Evolutionary conservation across 2,888 invertebrate genomes (phyloP), one percentile per base, ranked within the genome.

Genomic region (Drosophila paramelanica): DNA sequence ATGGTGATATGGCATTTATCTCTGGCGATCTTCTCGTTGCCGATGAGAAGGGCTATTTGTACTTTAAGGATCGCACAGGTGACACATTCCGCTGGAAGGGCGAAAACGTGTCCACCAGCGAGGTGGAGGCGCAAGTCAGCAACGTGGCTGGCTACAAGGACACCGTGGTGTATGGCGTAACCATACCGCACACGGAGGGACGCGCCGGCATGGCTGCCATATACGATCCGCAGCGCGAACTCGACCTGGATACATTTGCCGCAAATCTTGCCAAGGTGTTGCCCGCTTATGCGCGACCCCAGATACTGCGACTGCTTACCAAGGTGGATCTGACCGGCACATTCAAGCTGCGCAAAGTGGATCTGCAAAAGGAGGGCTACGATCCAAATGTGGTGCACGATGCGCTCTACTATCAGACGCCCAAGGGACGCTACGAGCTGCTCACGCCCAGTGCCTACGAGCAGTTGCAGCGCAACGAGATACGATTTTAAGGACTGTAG

Each of bases 61-160:
- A 95, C 93, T 99, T 99, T 94, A 96, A 96, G 91, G 99, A 99
- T 92, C 94, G 99, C 81, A 98, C 98, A 0, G 99, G 99, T 0
- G 99, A 99, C 92, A 99, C 99, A 13, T 99, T 97, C 93, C 94
- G 98, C 52, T 98, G 98, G 98, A 97, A 98, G 91, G 99, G 99
- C 13, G 99, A 99, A 93, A 99, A 99, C 92, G 99, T 99, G 8
- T 98, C 98, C 47, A 99, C 99, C 8, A 96, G 97, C 3, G 99
- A 99, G 93, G 96, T 99, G 6, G 99, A 99, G 93, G 97, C 96
- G 2, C 95, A 97, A 77, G 94, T 98, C 56, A 97, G 97, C 84
- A 96, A 96, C 89, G 93, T 96, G 45, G 94, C 96, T 3, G 94
- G 95, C 68, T 96, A 97, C 85, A 95, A 96, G 88, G 98, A 98